Evolutionary conservation across 2,113 vertebrate species (phyloP).

Genomic region (Catagonus wagneri): DNA sequence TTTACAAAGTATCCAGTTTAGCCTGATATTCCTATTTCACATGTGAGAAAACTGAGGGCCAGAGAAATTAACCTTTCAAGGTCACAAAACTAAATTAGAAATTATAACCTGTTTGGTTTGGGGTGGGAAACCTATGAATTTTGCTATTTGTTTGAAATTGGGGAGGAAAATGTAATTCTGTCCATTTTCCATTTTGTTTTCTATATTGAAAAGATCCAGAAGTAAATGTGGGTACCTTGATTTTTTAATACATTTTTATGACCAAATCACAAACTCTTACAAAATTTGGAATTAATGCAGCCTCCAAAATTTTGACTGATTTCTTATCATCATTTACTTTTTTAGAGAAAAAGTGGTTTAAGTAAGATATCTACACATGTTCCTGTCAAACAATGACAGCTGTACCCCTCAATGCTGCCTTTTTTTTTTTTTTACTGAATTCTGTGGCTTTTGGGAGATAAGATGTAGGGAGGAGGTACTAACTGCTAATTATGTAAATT

Average conservation of each 20-base stretch:
- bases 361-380: not conserved
- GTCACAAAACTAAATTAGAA: slow-evolving; percentile 45
- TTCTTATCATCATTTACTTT: slow-evolving; percentile 33
- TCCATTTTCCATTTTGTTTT: not conserved
- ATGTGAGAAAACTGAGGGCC: not conserved
- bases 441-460: not conserved
- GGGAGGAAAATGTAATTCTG: not conserved
- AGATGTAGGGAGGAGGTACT: not conserved
- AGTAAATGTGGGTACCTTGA: not conserved
- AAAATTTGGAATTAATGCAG: not conserved
- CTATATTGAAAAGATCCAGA: not conserved
- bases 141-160: not conserved
- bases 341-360: not conserved
- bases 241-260: slow-evolving; percentile 16
- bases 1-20: not conserved
- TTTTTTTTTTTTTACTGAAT: not conserved
- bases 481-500: not conserved
- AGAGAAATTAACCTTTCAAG: not conserved
- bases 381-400: slow-evolving; percentile 5
- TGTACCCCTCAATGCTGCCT: not conserved
- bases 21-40: not conserved
- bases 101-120: not conserved
- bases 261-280: slow-evolving; percentile 10
- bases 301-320: not conserved
- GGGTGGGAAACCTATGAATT: not conserved